Base-by-base conservation (phyloP, 2,113 vertebrate genomes). In the Heteronetta atricapilla region DNA sequence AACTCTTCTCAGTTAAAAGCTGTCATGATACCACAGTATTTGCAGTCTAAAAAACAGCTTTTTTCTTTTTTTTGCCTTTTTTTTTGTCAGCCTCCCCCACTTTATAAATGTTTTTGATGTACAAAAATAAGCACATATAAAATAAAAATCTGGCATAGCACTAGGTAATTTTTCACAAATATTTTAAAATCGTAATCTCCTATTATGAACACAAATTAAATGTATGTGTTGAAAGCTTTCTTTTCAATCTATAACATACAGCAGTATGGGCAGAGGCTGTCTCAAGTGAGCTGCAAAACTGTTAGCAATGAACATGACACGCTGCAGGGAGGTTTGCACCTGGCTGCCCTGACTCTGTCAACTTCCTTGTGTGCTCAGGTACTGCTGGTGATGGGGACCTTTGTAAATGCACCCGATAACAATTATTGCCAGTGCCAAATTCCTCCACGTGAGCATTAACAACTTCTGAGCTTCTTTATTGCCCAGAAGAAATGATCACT, bases 171-270 rank as follows among this genome's bases (percentile, higher is more conserved):
- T 70, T 62, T 83, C 40, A 85, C 36, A 83, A 95, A 86, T 62
- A 77, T 70, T 77, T 85, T 36, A 34, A 73, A 76, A 63, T 74
- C 69, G 18, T 46, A 55, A 75, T 34, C 52, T 73, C 62, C 60
- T 1, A 0, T 55, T 78, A 63, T 0, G 0, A 55, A 81, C 8
- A 21, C 2, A 14, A 74, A 50, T 66, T 44, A 38, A 62, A 73
- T 26, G 63, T 20, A 21, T 53, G 63, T 40, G 55, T 79, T 63
- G 50, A 72, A 67, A 89, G 67, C 59, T 94, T 53, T 89, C 19
- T 55, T 74, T 74, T 69, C 82, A 13, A 44, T 25, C 33, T 77
- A 33, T 15, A 36, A 25, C 0, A 2, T 48, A 18, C 52, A 68
- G 64, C 63, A 74, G 15, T 7, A 58, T 0, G 4, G 55, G 84